phyloP scores from a whole-genome alignment of 2,113 vertebrate genomes.

The Typhlomys cinereus region DNA sequence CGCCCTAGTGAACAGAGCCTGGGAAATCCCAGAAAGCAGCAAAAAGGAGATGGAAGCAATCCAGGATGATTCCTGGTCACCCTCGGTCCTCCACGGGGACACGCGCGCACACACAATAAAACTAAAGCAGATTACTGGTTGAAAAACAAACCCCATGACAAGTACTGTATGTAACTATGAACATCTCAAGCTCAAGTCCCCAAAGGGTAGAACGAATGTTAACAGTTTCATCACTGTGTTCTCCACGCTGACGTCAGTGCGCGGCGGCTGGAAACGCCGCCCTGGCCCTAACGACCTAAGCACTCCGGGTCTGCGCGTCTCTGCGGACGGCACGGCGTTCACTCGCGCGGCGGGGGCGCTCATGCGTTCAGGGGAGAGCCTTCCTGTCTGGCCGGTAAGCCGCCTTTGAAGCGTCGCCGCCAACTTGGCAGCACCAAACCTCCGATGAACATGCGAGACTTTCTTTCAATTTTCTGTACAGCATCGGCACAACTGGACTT shows the following conservation, averaged over 20 bases:
- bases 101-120: too few relatives aligned
- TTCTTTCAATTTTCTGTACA: neutral
- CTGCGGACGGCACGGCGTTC: neutral
- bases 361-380: too few relatives aligned
- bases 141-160: neutral
- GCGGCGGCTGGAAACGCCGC: neutral
- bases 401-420: too few relatives aligned
- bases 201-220: neutral
- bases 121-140: neutral
- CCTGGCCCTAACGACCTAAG: neutral
- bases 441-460: neutral
- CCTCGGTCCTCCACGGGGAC: too few relatives aligned
- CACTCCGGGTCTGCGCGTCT: neutral
- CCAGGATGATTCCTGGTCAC: too few relatives aligned
- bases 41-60: too few relatives aligned
- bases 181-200: neutral
- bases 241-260: neutral
- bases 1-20: too few relatives aligned
- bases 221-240: neutral
- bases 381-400: too few relatives aligned
- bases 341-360: neutral
- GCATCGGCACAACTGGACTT: neutral
- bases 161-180: neutral
- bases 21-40: too few relatives aligned
- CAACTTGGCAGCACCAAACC: neutral